Base-by-base conservation (phyloP, 2,888 invertebrate species). In the Dione vanillae region DNA sequence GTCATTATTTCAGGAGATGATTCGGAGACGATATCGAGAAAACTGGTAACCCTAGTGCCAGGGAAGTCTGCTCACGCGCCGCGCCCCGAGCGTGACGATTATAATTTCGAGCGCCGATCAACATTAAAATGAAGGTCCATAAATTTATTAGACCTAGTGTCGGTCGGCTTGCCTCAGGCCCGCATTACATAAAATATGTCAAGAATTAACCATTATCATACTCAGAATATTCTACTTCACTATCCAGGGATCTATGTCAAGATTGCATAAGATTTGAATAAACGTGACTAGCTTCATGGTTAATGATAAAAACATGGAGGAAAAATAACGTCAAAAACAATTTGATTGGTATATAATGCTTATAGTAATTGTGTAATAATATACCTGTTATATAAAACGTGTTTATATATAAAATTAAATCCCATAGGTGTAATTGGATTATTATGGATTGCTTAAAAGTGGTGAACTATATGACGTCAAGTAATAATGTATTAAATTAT, bases 121-220 rank as follows among this genome's bases (percentile, higher is more conserved):
- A 91, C 91, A 90, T 91, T 89, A 92, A 92, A 91, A 92, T 91
- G 91, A 87, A 90, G 85, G 89, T 83, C 86, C 91, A 91, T 92
- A 93, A 92, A 92, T 93, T 93, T 93, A 92, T 93, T 92, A 92
- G 93, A 92, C 93, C 91, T 90, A 92, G 92, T 92, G 92, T 92
- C 92, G 91, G 93, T 84, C 83, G 79, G 78, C 77, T 83, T 78
- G 91, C 93, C 91, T 76, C 83, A 72, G 91, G 92, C 91, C 82
- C 83, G 89, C 87, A 92, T 93, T 93, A 92, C 88, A 91, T 85
- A 88, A 90, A 90, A 90, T 90, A 91, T 92, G 92, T 92, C 92
- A 92, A 89, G 91, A 92, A 91, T 92, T 88, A 91, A 90, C 85
- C 90, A 91, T 92, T 92, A 92, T 89, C 87, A 86, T 90, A 89